Conservation (phyloP, 2,113 vertebrate genomes). For the Saguinus imperator region DNA sequence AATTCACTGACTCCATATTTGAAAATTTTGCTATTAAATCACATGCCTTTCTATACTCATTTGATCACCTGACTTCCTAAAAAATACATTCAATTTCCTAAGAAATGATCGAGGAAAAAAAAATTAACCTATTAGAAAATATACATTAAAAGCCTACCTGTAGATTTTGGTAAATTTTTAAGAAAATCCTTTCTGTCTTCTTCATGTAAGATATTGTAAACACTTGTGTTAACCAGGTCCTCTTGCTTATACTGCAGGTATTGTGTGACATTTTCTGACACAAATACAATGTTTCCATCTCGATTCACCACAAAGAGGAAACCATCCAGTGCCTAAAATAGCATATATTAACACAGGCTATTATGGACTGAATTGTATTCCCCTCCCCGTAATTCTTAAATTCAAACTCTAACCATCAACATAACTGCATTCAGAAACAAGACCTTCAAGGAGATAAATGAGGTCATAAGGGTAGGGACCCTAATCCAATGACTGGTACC, state of each 20-base stretch:
- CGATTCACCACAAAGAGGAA: constrained; percentile 99
- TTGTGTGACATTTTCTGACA: constrained; percentile 98
- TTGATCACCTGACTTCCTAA: background rate
- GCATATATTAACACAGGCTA: background rate
- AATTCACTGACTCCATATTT: background rate
- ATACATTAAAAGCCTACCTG: constrained; percentile 83
- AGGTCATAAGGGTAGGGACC: background rate
- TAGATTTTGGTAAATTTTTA: constrained; percentile 96
- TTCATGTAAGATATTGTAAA: constrained; percentile 96
- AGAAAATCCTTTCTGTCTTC: constrained; percentile 96
- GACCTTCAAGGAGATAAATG: background rate
- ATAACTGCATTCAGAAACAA: background rate
- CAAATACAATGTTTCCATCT: constrained; percentile 97
- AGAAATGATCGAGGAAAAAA: constrained; percentile 25
- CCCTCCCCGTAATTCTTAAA: background rate
- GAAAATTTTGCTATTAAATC: constrained; percentile 2
- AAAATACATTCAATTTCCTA: constrained; percentile 19
- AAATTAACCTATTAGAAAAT: background rate
- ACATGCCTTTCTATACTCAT: background rate
- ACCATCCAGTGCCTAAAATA: constrained; percentile 93
- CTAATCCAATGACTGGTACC: background rate
- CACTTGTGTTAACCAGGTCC: constrained; percentile 96
- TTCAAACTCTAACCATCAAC: background rate
- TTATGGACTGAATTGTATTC: background rate
- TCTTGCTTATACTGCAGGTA: constrained; percentile 98